These are phyloP conservation scores for Marmota flaviventris DNA, from an alignment of 2,113 vertebrate species.

Conservation along the genomic window DNA sequence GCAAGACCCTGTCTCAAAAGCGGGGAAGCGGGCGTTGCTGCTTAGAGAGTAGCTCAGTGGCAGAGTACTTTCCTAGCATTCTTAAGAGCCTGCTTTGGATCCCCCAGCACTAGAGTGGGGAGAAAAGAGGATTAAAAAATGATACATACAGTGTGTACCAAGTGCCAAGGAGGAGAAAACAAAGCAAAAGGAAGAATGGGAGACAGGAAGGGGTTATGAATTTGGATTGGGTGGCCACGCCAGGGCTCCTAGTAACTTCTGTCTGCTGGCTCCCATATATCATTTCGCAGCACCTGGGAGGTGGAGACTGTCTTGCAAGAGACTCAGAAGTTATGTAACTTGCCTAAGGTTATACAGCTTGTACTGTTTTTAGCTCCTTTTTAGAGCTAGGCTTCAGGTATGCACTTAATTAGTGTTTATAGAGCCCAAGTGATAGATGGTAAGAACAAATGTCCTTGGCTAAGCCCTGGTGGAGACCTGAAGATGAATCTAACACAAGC, in stretches of 20 bases:
- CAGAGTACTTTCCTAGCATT: neutral
- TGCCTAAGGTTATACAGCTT: neutral
- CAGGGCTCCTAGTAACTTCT: neutral
- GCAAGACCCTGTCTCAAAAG: neutral
- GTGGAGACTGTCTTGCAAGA: neutral
- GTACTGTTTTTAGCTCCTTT: neutral
- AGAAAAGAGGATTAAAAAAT: neutral
- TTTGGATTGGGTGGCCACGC: neutral
- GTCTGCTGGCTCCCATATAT: neutral
- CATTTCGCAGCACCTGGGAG: neutral
- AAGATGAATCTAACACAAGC: neutral
- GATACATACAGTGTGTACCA: neutral
- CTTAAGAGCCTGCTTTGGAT: neutral
- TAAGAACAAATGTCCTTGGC: neutral
- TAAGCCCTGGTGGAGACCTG: neutral
- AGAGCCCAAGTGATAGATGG: neutral
- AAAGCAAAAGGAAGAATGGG: neutral
- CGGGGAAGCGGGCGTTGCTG: accelerated
- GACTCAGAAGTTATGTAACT: neutral
- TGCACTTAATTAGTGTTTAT: neutral
- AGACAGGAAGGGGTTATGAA: neutral
- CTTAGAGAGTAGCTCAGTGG: neutral
- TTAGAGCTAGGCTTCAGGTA: neutral
- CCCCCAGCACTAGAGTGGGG: neutral
- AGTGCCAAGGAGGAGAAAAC: neutral